A percentile compares a stretch with the other conserved stretches of the same genome.
phyloP scores from a whole-genome alignment of 2,888 invertebrate species.

The Rosalia funebris region DNA sequence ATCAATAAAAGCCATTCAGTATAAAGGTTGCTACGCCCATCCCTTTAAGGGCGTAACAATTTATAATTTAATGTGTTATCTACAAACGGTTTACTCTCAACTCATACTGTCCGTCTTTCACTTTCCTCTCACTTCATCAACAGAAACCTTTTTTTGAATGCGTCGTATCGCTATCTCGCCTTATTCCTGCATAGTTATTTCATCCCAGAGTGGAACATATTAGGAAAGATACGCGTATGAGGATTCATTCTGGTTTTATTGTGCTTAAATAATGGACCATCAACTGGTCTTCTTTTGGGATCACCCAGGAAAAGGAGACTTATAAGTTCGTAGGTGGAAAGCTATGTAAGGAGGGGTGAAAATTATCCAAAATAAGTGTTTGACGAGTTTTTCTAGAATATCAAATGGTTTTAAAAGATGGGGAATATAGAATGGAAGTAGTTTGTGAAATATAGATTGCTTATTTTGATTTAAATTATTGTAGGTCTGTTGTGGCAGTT shows the following conservation, averaged over 20 bases:
- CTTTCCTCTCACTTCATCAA: conserved; percentile 6
- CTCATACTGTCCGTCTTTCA: conserved; percentile 39
- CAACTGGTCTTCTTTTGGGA: conserved; percentile 23
- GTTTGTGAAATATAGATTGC: too few relatives aligned
- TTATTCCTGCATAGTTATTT: too few relatives aligned
- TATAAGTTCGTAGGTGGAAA: too few relatives aligned
- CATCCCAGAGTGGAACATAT: too few relatives aligned
- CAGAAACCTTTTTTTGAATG: conserved; percentile 42
- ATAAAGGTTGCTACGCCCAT: conserved; percentile 43
- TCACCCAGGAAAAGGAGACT: conserved; percentile 16
- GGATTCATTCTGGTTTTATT: conserved; percentile 45
- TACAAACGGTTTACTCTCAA: conserved; percentile 42
- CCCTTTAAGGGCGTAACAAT: conserved; percentile 42
- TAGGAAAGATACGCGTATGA: conserved; percentile 56
- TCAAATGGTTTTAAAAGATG: too few relatives aligned
- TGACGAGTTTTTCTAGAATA: too few relatives aligned
- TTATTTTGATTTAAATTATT: too few relatives aligned
- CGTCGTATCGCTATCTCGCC: conserved; percentile 52
- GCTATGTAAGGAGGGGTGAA: too few relatives aligned
- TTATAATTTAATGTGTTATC: conserved; percentile 49
- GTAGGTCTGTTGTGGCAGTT: too few relatives aligned
- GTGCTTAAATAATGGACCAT: conserved; percentile 29
- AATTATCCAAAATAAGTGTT: too few relatives aligned
- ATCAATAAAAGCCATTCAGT: conserved; percentile 47
- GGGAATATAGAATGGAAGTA: too few relatives aligned